Percentiles rank a stretch among this genome's conserved stretches.
These are phyloP conservation scores for Bombus pyrosoma DNA, from an alignment of 1,140 invertebrate genomes.

Conservation along the genomic window DNA sequence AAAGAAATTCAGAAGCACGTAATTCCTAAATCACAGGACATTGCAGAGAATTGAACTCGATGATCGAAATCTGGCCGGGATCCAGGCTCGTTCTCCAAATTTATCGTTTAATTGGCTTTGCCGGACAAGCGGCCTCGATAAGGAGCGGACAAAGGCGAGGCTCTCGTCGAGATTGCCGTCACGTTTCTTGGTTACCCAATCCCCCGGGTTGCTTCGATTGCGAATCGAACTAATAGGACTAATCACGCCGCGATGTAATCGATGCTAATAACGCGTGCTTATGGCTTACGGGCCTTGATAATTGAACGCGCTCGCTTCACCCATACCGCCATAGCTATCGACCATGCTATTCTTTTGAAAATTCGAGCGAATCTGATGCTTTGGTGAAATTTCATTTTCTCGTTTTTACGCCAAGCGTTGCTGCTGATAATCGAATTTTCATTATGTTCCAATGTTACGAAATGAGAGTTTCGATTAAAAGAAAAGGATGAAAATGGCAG, in stretches of 20 bases:
- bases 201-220: constrained; percentile 12
- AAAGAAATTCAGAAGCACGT: background rate
- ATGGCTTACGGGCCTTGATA: background rate
- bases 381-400: no score
- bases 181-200: constrained; percentile 48
- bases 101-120: constrained; percentile 67
- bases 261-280: constrained; percentile 44
- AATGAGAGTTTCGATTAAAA: background rate
- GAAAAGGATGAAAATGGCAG: background rate
- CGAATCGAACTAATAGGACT: constrained; percentile 45
- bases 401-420: no score
- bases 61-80: constrained; percentile 48
- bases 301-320: background rate
- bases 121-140: constrained; percentile 56
- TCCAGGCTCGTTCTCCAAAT: constrained; percentile 57
- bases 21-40: background rate
- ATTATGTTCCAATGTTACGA: no score
- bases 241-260: constrained; percentile 41
- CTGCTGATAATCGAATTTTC: no score
- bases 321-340: background rate
- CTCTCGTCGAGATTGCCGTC: constrained; percentile 62
- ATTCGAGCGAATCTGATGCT: no score
- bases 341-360: no score
- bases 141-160: constrained; percentile 53
- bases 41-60: background rate